Base-by-base conservation (phyloP, 2,113 vertebrate species). In the Baryphthengus martii region DNA sequence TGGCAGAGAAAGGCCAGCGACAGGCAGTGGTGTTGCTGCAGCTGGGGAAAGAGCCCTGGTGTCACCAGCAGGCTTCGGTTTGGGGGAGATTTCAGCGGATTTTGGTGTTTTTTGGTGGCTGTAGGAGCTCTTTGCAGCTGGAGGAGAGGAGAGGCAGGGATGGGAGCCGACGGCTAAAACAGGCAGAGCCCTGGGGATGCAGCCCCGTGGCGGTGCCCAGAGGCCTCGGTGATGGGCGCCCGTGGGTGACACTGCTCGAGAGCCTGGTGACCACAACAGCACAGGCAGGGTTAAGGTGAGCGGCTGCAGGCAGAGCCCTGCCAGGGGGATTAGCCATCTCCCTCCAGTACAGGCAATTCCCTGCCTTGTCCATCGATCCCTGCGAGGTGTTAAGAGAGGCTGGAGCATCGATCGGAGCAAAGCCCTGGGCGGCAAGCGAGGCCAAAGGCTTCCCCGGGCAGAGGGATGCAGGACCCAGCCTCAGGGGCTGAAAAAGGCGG, bases 281-380 rank as follows among this genome's bases (percentile, higher is more conserved):
- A 37, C 2, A 1, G 49, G 68, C 53, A 94, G 93, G 65, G 89
- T 63, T 91, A 96, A 94, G 65, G 45, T 1, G 14, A 68, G 42
- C 3, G 9, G 80, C 90, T 3, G 76, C 80, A 5, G 55, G 80
- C 92, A 78, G 28, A 79, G 79, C 86, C 17, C 25, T 66, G 73
- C 91, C 68, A 17, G 74, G 47, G 73, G 88, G 65, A 93, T 96
- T 65, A 89, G 52, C 95, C 81, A 0, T 3, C 35, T 87, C 84
- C 91, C 95, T 67, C 67, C 17, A 4, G 59, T 4, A 39, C 84
- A 4, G 87, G 87, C 95, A 82, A 87, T 94, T 94, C 96, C 96
- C 92, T 75, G 73, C 96, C 95, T 93, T 93, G 96, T 95, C 96
- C 95, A 96, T 96, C 93, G 96, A 96, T 96, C 95, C 90, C 89